Evolutionary conservation across 2,888 invertebrate species (phyloP).

Genomic region (Diaprepes abbreviatus): DNA sequence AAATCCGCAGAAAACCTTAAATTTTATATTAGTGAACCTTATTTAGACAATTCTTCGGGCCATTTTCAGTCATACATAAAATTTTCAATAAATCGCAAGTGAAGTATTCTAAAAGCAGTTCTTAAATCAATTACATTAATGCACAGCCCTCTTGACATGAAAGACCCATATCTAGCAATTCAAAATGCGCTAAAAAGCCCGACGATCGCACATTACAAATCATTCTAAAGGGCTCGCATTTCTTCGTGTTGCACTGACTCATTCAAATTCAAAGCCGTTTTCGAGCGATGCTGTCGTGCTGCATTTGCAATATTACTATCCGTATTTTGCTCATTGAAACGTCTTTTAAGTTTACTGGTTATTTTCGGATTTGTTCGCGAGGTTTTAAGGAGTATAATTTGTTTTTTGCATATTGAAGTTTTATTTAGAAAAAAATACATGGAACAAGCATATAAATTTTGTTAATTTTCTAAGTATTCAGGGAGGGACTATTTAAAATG

Average conservation of each 20-base stretch:
- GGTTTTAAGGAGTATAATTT: neutral
- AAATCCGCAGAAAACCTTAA: too few species aligned
- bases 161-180: constrained; percentile 11
- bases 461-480: too few species aligned
- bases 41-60: too few species aligned
- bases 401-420: too few species aligned
- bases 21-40: too few species aligned
- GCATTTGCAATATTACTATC: constrained; percentile 28
- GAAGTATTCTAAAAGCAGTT: neutral
- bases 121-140: constrained; percentile 10
- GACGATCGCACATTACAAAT: constrained; percentile 30
- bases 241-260: constrained; percentile 28
- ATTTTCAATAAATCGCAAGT: neutral
- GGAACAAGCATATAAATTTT: too few species aligned
- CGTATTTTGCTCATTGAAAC: constrained; percentile 28
- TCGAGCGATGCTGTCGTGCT: constrained; percentile 27
- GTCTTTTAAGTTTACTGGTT: constrained; percentile 14
- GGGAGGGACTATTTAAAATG: too few species aligned
- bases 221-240: constrained; percentile 27
- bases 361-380: constrained; percentile 4
- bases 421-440: too few species aligned
- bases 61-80: too few species aligned
- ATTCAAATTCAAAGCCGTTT: constrained; percentile 31
- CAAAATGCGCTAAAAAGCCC: constrained; percentile 17
- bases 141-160: neutral